These are phyloP conservation scores for Pseudococcus longispinus DNA, from an alignment of 2,888 invertebrate genomes.

Conservation along the genomic window DNA sequence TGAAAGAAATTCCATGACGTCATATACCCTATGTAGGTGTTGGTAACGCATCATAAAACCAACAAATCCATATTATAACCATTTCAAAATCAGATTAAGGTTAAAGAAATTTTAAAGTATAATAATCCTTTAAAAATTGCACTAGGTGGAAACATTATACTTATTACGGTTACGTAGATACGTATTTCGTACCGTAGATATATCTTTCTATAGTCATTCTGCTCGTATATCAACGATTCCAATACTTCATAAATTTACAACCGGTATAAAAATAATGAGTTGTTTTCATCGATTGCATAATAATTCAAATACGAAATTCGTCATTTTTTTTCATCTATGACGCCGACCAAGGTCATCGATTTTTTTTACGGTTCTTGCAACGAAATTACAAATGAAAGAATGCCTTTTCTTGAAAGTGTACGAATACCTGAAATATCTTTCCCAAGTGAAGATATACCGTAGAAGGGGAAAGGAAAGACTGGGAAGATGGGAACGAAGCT, in stretches of 20 bases:
- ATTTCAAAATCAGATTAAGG: constrained; percentile 31
- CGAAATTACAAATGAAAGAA: neutral
- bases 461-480: too few species aligned
- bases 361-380: neutral
- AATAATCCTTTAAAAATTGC: neutral
- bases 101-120: constrained; percentile 3
- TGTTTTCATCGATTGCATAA: neutral
- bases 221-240: neutral
- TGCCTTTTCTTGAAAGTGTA: neutral
- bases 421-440: too few species aligned
- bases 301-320: neutral
- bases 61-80: neutral
- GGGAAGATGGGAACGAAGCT: too few species aligned
- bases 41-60: constrained; percentile 13
- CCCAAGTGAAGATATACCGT: too few species aligned
- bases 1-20: neutral
- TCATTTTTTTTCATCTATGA: neutral
- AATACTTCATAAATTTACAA: neutral
- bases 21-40: neutral
- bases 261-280: neutral
- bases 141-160: neutral
- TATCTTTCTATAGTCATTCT: neutral
- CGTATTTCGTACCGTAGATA: neutral
- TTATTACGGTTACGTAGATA: neutral
- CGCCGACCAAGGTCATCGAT: neutral